Conservation (phyloP, 2,113 vertebrate genomes). For the Barnardius zonarius region DNA sequence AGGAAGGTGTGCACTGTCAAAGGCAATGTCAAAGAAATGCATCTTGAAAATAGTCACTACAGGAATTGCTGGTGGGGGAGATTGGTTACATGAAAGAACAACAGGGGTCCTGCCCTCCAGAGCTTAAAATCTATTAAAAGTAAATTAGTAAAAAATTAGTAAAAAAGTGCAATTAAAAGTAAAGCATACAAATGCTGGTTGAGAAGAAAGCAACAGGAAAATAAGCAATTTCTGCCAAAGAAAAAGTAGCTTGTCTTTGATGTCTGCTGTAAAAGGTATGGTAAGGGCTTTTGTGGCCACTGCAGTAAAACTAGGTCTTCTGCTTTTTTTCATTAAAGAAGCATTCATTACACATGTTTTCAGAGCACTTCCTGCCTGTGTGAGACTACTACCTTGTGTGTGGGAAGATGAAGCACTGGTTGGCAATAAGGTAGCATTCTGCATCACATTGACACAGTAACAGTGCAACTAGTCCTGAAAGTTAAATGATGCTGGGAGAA, state of each 20-base stretch:
- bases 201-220: not conserved
- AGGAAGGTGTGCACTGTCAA: not conserved
- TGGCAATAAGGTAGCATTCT: accelerated
- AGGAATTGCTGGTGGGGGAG: not conserved
- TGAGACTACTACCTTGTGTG: not conserved
- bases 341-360: not conserved
- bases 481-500: not conserved
- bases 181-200: not conserved
- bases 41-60: not conserved
- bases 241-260: not conserved
- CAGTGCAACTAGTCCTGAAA: not conserved
- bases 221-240: not conserved
- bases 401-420: not conserved
- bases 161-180: not conserved
- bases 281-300: not conserved
- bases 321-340: not conserved
- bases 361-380: not conserved
- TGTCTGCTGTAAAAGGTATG: not conserved
- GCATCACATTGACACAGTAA: not conserved
- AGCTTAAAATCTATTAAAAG: not conserved
- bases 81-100: not conserved
- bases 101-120: not conserved
- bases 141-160: too few species aligned
- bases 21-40: not conserved
- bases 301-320: not conserved